Conservation (phyloP, 2,113 vertebrate species). For the Scopus umbretta region DNA sequence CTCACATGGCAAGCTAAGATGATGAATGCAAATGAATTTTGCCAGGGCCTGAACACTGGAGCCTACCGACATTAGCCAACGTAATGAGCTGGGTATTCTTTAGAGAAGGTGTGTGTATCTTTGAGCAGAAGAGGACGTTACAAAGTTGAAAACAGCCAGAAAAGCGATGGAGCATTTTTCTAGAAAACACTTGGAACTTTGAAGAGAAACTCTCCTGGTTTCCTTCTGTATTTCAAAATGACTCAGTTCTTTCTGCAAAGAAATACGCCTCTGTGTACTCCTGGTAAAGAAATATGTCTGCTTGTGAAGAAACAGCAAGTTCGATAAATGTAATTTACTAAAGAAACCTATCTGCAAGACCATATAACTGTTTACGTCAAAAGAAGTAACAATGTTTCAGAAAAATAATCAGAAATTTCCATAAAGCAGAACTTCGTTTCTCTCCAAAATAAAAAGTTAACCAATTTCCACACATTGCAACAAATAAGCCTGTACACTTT, state of each 20-base stretch:
- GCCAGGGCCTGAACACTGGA: background rate
- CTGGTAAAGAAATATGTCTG: background rate
- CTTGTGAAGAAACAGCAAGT: background rate
- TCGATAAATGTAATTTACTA: background rate
- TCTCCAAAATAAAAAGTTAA: background rate
- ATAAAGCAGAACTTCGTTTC: background rate
- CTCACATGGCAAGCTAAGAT: background rate
- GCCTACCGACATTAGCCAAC: background rate
- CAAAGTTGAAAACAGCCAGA: background rate
- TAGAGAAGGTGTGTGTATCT: background rate
- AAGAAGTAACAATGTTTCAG: background rate
- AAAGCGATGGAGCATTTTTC: background rate
- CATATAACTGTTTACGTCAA: background rate
- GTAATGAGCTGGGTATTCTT: background rate
- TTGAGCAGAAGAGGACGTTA: background rate
- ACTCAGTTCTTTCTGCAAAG: background rate
- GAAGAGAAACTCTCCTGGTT: background rate
- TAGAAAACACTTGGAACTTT: background rate
- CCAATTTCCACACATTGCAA: background rate
- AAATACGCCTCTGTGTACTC: background rate
- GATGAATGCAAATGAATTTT: background rate
- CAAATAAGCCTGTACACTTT: background rate
- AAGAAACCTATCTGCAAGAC: background rate
- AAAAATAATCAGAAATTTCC: slow-evolving; percentile 12
- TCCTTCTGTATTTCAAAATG: background rate